phyloP scores from a whole-genome alignment of 1,140 invertebrate genomes.

The Pissodes strobi region DNA sequence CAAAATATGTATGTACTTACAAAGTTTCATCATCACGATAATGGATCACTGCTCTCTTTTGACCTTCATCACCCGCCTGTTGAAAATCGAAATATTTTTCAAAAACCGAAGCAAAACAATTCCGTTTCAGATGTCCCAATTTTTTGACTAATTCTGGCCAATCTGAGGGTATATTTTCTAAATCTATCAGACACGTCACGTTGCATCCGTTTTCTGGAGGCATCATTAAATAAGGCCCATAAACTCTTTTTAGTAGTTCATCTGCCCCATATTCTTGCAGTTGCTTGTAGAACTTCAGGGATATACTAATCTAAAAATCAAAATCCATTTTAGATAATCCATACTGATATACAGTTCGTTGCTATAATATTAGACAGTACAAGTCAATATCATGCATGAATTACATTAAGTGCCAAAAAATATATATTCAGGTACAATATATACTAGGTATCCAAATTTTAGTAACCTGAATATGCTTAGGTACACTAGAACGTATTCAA shows the following conservation, averaged over 20 bases:
- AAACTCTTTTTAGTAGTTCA: constrained; percentile 91
- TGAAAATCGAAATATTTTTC: constrained; percentile 99
- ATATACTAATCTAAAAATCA: constrained; percentile 87
- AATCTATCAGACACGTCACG: constrained; percentile 90
- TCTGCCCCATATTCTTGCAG: constrained; percentile 97
- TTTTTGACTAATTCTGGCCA: constrained; percentile 89
- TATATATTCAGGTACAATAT: no score
- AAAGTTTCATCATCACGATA: constrained; percentile 99
- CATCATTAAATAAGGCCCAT: constrained; percentile 75
- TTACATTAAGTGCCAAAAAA: no score
- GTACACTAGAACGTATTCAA: no score
- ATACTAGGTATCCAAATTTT: no score
- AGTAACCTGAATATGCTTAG: no score
- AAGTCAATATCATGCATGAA: no score
- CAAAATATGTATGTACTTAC: constrained; percentile 66
- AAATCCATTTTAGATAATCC: no score
- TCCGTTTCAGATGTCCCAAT: constrained; percentile 93
- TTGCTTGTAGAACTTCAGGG: constrained; percentile 98
- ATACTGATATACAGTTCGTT: no score
- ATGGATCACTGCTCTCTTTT: constrained; percentile 96
- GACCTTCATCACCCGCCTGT: constrained; percentile 85
- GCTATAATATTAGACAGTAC: no score
- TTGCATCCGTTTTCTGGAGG: constrained; percentile 92
- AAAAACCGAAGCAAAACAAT: constrained; percentile 99
- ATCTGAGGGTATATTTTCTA: constrained; percentile 89